phyloP scores from a whole-genome alignment of 2,113 vertebrate genomes.

The Hypanus sabinus region DNA sequence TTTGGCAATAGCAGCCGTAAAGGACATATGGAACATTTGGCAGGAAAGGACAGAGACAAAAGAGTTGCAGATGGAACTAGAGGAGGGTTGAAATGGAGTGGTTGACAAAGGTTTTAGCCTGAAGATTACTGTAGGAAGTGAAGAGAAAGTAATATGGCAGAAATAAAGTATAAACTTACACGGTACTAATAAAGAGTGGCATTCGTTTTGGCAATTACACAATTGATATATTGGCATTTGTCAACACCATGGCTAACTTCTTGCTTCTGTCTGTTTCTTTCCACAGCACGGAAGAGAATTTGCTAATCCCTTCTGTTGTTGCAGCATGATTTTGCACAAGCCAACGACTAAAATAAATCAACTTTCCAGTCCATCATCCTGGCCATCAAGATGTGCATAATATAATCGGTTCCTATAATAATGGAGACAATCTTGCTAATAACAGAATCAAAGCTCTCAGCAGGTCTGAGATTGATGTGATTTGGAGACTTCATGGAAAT shows the following conservation, averaged over 20 bases:
- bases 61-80: neutral
- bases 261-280: conserved; percentile 51
- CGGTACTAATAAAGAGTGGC: neutral
- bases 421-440: conserved; percentile 65
- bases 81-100: neutral
- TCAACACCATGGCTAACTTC: neutral
- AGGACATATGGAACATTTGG: neutral
- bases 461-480: conserved; percentile 89
- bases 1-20: neutral
- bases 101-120: neutral
- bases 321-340: conserved; percentile 94
- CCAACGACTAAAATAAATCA: conserved; percentile 64
- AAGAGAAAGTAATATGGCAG: neutral
- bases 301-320: conserved; percentile 91
- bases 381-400: conserved; percentile 71
- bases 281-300: conserved; percentile 93
- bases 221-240: neutral
- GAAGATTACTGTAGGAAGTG: neutral
- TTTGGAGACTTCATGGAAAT: conserved; percentile 62
- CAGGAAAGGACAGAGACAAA: neutral
- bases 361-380: conserved; percentile 83
- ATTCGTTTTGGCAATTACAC: neutral
- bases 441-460: conserved; percentile 80
- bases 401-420: conserved; percentile 65
- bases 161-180: neutral